Conservation (phyloP, 1,140 invertebrate genomes). For the Epicauta chinensis region DNA sequence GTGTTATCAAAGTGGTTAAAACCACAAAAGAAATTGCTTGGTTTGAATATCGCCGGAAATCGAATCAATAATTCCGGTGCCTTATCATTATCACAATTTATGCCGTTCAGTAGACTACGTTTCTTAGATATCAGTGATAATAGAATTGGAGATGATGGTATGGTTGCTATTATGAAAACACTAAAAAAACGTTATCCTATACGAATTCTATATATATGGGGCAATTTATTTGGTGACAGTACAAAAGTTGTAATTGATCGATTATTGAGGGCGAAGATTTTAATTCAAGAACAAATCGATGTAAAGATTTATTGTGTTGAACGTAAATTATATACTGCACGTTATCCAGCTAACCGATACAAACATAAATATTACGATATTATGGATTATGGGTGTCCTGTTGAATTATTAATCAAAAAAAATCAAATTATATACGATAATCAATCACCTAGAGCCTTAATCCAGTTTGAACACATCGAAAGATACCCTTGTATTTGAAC, state of each 20-base stretch:
- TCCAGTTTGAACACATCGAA: constrained; percentile 5
- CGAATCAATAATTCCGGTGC: constrained; percentile 49
- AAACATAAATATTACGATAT: constrained; percentile 33
- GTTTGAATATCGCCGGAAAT: constrained; percentile 50
- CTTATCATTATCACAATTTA: constrained; percentile 42
- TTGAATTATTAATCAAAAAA: constrained; percentile 31
- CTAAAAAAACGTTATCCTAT: constrained; percentile 49
- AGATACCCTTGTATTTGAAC: constrained; percentile 3
- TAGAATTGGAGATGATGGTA: constrained; percentile 45
- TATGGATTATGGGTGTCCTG: constrained; percentile 28
- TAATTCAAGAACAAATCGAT: constrained; percentile 50
- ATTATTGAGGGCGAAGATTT: constrained; percentile 24
- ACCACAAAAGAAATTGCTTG: constrained; percentile 42
- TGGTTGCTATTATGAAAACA: constrained; percentile 47
- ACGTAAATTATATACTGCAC: constrained; percentile 45
- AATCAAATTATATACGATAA: constrained; percentile 21
- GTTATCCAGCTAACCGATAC: constrained; percentile 42
- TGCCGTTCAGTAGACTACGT: constrained; percentile 50
- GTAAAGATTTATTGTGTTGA: constrained; percentile 49
- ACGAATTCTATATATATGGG: constrained; percentile 49
- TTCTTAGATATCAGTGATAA: constrained; percentile 50
- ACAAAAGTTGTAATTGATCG: background rate
- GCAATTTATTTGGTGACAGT: constrained; percentile 39
- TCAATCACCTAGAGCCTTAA: background rate
- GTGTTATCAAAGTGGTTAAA: constrained; percentile 48